Conservation (phyloP, 2,113 vertebrate genomes). For the Symphodus melops region DNA sequence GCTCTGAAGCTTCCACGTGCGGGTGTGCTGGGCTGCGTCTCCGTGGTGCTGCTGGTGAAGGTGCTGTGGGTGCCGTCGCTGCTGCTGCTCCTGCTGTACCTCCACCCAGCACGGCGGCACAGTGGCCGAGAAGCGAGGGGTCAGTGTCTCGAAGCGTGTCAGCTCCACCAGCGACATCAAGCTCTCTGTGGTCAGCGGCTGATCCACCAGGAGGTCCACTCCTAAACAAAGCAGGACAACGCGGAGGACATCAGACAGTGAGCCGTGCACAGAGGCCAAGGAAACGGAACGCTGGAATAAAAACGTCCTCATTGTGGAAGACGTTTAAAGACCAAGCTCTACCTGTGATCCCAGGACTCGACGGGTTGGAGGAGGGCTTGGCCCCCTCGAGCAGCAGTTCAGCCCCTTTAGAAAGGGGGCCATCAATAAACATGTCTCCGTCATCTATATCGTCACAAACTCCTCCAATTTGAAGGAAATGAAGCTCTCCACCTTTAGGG, state of each 20-base stretch:
- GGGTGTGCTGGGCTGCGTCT: constrained; percentile 97
- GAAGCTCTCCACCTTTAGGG: constrained; percentile 95
- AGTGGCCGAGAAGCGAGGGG: constrained; percentile 96
- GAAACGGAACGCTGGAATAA: background rate
- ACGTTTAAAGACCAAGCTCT: constrained; percentile 8
- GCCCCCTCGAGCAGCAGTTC: constrained; percentile 93
- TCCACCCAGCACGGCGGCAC: constrained; percentile 99
- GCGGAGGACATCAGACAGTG: background rate
- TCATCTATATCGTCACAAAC: constrained; percentile 97
- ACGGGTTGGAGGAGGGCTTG: constrained; percentile 95
- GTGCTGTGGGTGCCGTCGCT: constrained; percentile 95
- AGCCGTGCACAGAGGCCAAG: background rate
- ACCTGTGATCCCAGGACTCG: constrained; percentile 98
- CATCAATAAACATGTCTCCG: constrained; percentile 97
- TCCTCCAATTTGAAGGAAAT: constrained; percentile 99
- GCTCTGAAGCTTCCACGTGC: constrained; percentile 97
- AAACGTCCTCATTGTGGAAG: accelerated
- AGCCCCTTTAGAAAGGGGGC: constrained; percentile 93
- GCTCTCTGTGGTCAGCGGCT: constrained; percentile 90
- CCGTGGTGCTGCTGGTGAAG: constrained; percentile 98
- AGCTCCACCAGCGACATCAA: constrained; percentile 95
- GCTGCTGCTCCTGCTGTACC: constrained; percentile 98
- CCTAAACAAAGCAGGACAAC: constrained; percentile 74
- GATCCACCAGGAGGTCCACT: constrained; percentile 96
- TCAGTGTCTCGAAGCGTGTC: constrained; percentile 97